A percentile compares a stretch with the other conserved stretches of the same genome.
These are phyloP conservation scores for Geothlypis trichas DNA, from an alignment of 2,113 vertebrate genomes.

Conservation along the genomic window DNA sequence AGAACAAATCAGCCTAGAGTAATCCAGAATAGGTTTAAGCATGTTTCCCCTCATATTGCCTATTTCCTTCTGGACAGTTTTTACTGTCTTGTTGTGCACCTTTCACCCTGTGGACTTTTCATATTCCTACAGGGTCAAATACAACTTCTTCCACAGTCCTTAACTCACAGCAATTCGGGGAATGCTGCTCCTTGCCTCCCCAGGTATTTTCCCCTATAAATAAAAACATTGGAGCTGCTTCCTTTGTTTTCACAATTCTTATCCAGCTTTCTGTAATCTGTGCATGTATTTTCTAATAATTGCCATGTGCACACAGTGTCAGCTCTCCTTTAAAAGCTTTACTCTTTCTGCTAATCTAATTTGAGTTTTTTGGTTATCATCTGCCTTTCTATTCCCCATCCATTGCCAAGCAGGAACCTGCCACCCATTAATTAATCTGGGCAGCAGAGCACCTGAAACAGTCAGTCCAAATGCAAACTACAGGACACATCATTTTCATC, in stretches of 20 bases:
- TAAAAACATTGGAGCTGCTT: background rate
- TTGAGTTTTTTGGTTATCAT: background rate
- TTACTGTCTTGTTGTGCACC: background rate
- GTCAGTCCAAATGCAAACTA: background rate
- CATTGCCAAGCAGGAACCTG: background rate
- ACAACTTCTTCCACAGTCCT: background rate
- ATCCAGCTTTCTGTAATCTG: background rate
- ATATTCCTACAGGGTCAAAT: background rate
- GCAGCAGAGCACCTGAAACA: background rate
- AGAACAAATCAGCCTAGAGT: background rate
- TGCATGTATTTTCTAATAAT: background rate
- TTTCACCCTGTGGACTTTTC: background rate
- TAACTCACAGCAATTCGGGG: background rate
- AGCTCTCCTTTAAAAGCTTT: background rate
- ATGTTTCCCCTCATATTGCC: background rate
- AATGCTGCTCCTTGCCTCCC: background rate
- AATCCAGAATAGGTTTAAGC: background rate
- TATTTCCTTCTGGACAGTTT: background rate
- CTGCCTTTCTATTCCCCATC: background rate
- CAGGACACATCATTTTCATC: background rate
- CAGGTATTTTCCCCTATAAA: background rate
- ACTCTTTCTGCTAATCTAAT: background rate
- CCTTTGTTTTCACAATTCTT: background rate
- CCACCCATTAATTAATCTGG: background rate
- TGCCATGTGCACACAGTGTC: accelerated